Percentiles rank a stretch among this genome's conserved stretches.
Conservation (phyloP, 2,113 vertebrate genomes). For the Emberiza fucata region DNA sequence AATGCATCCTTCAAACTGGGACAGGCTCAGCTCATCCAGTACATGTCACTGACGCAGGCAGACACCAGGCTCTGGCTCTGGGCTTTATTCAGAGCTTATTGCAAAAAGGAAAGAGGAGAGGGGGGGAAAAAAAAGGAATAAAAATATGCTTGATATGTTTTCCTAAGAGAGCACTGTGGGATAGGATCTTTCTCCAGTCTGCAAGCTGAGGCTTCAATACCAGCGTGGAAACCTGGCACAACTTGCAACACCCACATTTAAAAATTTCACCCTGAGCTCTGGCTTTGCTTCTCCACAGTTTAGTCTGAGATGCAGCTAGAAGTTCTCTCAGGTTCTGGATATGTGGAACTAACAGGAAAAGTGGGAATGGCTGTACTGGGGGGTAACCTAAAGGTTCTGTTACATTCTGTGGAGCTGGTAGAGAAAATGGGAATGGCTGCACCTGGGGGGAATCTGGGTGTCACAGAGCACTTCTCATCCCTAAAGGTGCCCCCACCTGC, state of each 20-base stretch:
- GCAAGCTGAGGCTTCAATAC: not conserved
- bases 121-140: fast-evolving
- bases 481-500: not conserved
- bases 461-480: not conserved
- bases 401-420: not conserved
- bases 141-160: not conserved
- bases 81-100: not conserved
- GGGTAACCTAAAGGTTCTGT: not conserved
- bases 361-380: not conserved
- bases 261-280: not conserved
- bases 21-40: not conserved
- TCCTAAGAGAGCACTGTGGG: not conserved
- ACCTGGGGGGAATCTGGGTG: not conserved
- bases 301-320: not conserved
- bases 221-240: not conserved
- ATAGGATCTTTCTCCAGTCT: not conserved
- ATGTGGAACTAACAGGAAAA: not conserved
- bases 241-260: not conserved
- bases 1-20: not conserved
- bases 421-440: not conserved
- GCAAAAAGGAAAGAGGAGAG: not conserved
- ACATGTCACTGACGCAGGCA: not conserved
- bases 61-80: not conserved
- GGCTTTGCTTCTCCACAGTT: not conserved
- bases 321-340: not conserved